phyloP scores from a whole-genome alignment of 2,113 vertebrate species.

The Stigmatopora nigra region DNA sequence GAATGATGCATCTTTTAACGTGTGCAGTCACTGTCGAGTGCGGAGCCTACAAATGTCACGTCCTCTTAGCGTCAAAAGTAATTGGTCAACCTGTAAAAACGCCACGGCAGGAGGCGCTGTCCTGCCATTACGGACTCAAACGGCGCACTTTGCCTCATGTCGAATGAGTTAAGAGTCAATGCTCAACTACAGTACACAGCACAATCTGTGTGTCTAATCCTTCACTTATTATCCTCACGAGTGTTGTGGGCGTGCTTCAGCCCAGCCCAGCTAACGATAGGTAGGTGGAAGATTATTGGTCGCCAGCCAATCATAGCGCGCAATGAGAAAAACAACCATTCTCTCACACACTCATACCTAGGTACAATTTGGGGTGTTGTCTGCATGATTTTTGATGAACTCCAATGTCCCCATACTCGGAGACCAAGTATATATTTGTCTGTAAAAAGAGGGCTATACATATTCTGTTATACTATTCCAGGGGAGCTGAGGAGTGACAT shows the following conservation, averaged over 20 bases:
- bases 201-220: slow-evolving; percentile 43
- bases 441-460: not conserved
- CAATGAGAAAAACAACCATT: no score
- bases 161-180: slow-evolving; percentile 67
- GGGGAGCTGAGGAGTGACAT: slow-evolving; percentile 29
- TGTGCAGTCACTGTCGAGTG: slow-evolving; percentile 83
- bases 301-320: not conserved
- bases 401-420: not conserved
- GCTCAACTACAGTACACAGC: slow-evolving; percentile 46
- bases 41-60: slow-evolving; percentile 88
- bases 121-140: slow-evolving; percentile 70
- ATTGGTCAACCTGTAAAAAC: slow-evolving; percentile 83
- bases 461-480: slow-evolving; percentile 14
- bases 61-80: slow-evolving; percentile 92
- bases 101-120: slow-evolving; percentile 63
- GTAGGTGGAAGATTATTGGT: no score
- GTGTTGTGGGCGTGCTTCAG: not conserved
- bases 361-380: no score
- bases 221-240: not conserved
- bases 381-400: not conserved
- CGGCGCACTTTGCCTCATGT: slow-evolving; percentile 55
- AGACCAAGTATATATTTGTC: not conserved
- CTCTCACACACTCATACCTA: no score
- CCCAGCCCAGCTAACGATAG: not conserved
- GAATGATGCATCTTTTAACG: slow-evolving; percentile 82